phyloP scores from a whole-genome alignment of 2,797 vertebrate genomes.

The Urocyon cinereoargenteus region DNA sequence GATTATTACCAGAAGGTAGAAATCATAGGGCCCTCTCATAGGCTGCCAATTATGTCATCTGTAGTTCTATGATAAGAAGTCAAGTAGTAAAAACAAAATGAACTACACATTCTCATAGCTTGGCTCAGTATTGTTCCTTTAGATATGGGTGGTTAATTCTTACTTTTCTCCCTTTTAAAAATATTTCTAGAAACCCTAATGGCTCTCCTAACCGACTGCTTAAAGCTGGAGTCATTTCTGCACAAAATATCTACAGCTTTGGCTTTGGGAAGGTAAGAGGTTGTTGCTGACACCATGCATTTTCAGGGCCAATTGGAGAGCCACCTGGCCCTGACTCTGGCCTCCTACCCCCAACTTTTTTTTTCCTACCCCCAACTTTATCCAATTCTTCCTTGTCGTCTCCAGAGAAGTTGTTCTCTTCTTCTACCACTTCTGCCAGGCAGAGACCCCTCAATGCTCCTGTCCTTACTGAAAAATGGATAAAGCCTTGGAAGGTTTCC shows the following conservation, averaged over 20 bases:
- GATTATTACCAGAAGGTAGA: not conserved
- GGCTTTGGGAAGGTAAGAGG: constrained; percentile 93
- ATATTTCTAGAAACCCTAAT: constrained; percentile 81
- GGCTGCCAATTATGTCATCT: not conserved
- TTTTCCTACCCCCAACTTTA: not conserved
- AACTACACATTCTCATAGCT: constrained; percentile 6
- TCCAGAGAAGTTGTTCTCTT: not conserved
- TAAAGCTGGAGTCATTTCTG: constrained; percentile 80
- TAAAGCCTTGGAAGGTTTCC: not conserved
- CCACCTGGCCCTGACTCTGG: not conserved
- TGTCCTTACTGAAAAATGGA: not conserved
- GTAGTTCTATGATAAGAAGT: not conserved
- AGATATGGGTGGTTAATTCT: not conserved
- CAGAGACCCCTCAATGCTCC: constrained; percentile 12
- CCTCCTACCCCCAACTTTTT: not conserved
- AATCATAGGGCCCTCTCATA: not conserved
- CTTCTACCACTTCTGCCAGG: not conserved
- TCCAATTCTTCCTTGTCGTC: not conserved
- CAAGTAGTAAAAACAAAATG: not conserved
- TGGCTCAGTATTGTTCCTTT: not conserved
- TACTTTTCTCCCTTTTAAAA: constrained; percentile 57
- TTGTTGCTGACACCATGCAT: not conserved
- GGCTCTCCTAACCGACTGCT: constrained; percentile 78
- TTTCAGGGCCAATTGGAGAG: not conserved
- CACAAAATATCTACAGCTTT: constrained; percentile 89